phyloP scores from a whole-genome alignment of 2,797 vertebrate species.

The Artibeus lituratus region DNA sequence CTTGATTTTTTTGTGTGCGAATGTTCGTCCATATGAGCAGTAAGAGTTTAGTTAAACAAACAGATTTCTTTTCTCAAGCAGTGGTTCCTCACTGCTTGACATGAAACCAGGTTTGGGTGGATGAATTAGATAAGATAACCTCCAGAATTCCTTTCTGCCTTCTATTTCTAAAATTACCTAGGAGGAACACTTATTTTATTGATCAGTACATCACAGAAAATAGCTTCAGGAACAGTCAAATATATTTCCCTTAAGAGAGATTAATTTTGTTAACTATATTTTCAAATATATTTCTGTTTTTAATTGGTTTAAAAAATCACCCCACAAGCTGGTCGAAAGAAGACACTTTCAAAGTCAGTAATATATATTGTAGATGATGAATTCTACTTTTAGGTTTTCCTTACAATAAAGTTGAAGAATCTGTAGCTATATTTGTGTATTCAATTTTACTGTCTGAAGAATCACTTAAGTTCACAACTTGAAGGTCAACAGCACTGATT shows the following conservation, averaged over 20 bases:
- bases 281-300: constrained; percentile 4
- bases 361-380: background rate
- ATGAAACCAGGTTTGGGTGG: background rate
- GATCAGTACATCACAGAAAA: background rate
- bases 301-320: background rate
- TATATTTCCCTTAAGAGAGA: background rate
- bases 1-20: background rate
- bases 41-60: background rate
- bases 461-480: background rate
- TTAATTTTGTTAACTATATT: background rate
- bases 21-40: background rate
- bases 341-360: background rate
- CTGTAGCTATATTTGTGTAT: background rate
- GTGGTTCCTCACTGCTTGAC: background rate
- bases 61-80: background rate
- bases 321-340: background rate
- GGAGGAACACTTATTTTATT: background rate
- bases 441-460: background rate
- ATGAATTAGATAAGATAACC: background rate
- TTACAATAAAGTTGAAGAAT: background rate
- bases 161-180: background rate
- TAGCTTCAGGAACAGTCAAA: background rate
- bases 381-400: background rate
- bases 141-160: background rate
- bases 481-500: background rate